Evolutionary conservation across 2,113 vertebrate species (phyloP), one percentile per base, ranked within the genome.

Genomic region (Xenotilapia caudafasciata): DNA sequence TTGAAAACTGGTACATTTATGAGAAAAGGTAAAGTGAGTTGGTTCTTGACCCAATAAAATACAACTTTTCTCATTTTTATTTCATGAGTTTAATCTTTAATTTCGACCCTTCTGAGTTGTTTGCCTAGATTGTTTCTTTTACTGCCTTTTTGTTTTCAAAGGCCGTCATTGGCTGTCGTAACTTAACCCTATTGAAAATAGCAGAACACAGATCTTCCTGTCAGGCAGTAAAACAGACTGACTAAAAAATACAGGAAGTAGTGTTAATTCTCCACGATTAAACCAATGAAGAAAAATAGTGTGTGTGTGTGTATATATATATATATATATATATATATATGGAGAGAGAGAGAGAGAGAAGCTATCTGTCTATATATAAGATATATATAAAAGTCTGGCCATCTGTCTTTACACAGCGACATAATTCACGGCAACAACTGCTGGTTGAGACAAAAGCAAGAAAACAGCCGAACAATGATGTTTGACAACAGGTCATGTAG

Each of bases 241-340:
- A 68, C 10, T 21, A 38, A 40, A 65, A 33, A 7, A 40, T 62
- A 62, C 17, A 62, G 31, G 3, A 62, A 62, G 31, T 12, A 62
- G 31, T 12, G 31, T 35, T 12, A 62, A 62, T 62, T 62, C 58
- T n/a, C 31, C 58, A 62, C 4, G 9, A n/a, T 11, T 33, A 33
- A 62, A 19, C 15, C 28, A 33, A 19, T 19, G 28, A 33, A 33
- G 56, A 33, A 60, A 60, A 60, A 33, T 17, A 60, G 26, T 58
- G 3, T 17, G 3, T 19, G 1, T 12, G 0, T 6, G 0, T 14
- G 0, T 5, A 12, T 54, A 6, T 0, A n/a, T n/a, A 6, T 11
- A 12, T 21, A 12, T 11, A 23, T 2, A 6, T 1, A 9, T 4
- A 7, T 2, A 51, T 0, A 2, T 17, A 47, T 2, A 1, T 3